Conservation (phyloP, 1,140 invertebrate genomes). For the Batillaria attramentaria region DNA sequence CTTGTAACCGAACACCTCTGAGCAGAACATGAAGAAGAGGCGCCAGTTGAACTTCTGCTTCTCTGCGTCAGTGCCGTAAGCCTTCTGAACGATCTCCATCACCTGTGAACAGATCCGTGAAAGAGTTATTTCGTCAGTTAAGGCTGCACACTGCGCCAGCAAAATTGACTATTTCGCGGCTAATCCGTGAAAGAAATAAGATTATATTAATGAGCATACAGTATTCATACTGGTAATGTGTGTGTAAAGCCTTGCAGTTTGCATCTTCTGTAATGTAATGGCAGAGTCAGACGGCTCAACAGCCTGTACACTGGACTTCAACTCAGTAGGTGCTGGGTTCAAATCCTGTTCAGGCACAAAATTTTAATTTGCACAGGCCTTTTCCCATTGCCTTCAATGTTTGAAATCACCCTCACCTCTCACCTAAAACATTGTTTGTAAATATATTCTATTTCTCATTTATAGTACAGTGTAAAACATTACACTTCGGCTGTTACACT, state of each 20-base stretch:
- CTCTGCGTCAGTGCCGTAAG: slow-evolving; percentile 55
- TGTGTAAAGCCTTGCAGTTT: background rate
- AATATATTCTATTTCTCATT: too few species aligned
- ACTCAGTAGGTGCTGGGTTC: too few species aligned
- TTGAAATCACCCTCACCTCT: too few species aligned
- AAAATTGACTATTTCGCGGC: background rate
- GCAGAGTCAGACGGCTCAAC: background rate
- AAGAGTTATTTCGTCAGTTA: too few species aligned
- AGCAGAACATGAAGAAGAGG: slow-evolving; percentile 66
- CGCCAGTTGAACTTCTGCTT: slow-evolving; percentile 65
- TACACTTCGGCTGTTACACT: too few species aligned
- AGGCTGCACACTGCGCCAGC: too few species aligned
- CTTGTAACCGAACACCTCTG: slow-evolving; percentile 63
- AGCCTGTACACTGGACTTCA: background rate
- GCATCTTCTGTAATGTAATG: too few species aligned
- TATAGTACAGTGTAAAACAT: too few species aligned
- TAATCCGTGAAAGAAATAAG: background rate
- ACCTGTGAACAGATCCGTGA: slow-evolving; percentile 1
- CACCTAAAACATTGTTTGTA: too few species aligned
- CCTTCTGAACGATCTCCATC: slow-evolving; percentile 45
- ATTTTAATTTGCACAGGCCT: too few species aligned
- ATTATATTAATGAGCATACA: background rate
- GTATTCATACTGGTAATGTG: background rate
- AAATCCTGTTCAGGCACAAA: too few species aligned
- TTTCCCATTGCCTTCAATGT: too few species aligned